Conservation (phyloP, 2,797 vertebrate genomes). For the Pithecia hirsuta region DNA sequence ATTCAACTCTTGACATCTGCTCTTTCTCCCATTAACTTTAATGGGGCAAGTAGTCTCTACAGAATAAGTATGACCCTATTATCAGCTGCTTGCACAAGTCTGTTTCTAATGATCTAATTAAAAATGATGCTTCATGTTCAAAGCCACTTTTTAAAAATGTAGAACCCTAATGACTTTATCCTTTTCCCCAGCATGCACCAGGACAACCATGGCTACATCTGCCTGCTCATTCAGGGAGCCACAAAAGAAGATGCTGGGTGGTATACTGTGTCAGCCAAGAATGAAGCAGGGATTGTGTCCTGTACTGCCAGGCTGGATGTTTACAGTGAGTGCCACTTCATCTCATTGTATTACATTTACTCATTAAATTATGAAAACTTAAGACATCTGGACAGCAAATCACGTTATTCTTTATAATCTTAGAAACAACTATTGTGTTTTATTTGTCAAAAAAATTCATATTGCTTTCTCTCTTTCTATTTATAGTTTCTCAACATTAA, state of each 20-base stretch:
- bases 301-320: conserved; percentile 97
- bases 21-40: conserved; percentile 54
- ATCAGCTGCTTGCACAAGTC: not conserved
- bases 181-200: conserved; percentile 94
- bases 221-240: conserved; percentile 98
- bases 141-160: conserved; percentile 16
- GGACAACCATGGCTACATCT: conserved; percentile 97
- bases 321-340: conserved; percentile 88
- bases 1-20: conserved; percentile 19
- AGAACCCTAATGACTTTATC: conserved; percentile 51
- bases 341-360: accelerated
- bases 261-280: conserved; percentile 99
- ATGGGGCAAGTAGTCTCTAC: conserved; percentile 59
- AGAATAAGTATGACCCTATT: conserved; percentile 39
- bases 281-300: conserved; percentile 97
- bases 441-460: conserved; percentile 68
- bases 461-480: conserved; percentile 83
- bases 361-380: not conserved
- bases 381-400: not conserved
- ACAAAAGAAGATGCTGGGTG: conserved; percentile 97
- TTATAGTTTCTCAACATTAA: conserved; percentile 86
- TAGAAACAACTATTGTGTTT: not conserved
- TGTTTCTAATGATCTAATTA: conserved; percentile 49
- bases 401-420: not conserved
- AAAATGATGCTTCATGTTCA: conserved; percentile 47